Percentiles rank a stretch among this genome's conserved stretches.
These are phyloP conservation scores for Eulemur macaco DNA, from an alignment of 2,113 vertebrate species.

Conservation along the genomic window DNA sequence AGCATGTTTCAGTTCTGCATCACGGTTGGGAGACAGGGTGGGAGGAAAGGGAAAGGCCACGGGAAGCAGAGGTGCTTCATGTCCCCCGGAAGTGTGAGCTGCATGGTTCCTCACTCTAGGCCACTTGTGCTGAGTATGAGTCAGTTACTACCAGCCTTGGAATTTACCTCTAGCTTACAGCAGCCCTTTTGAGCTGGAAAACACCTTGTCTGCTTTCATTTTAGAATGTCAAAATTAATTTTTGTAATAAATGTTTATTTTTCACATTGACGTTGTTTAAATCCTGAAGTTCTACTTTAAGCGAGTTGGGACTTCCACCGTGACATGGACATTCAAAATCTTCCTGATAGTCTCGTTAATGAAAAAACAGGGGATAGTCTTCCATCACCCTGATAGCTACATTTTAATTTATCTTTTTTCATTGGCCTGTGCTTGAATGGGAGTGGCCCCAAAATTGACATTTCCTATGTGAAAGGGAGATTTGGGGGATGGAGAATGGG, in stretches of 20 bases:
- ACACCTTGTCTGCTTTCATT: slow-evolving; percentile 34
- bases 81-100: not conserved
- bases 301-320: not conserved
- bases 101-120: not conserved
- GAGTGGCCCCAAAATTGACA: not conserved
- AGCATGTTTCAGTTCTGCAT: not conserved
- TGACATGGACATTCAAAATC: not conserved
- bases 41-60: not conserved
- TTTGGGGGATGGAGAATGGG: not conserved
- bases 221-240: slow-evolving; percentile 28
- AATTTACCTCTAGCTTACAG: not conserved
- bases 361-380: not conserved
- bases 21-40: not conserved
- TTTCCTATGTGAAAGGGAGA: not conserved
- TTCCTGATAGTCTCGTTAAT: not conserved
- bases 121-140: not conserved
- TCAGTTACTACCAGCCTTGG: not conserved
- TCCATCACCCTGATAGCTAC: not conserved
- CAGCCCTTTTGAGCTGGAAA: not conserved
- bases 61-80: not conserved
- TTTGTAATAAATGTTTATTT: slow-evolving; percentile 72
- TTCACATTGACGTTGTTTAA: slow-evolving; percentile 50
- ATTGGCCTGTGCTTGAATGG: not conserved
- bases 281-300: not conserved
- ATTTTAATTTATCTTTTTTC: not conserved